Conservation (phyloP, 1,140 invertebrate genomes). For the Euglossa dilemma region DNA sequence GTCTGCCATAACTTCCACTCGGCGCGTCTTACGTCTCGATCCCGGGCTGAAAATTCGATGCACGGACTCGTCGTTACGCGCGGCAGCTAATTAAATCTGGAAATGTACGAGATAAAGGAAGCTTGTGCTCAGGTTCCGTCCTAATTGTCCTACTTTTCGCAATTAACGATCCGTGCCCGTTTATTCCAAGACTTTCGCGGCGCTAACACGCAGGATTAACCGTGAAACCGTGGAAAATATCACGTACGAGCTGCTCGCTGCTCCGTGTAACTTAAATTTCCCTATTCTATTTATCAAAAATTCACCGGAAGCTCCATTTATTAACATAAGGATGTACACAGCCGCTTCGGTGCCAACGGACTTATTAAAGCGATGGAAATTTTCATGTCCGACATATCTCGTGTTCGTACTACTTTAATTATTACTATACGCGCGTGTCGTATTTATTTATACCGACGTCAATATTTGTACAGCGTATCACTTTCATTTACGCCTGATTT, state of each 20-base stretch:
- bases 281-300: too few species aligned
- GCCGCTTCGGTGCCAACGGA: too few species aligned
- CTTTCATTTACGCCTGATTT: too few species aligned
- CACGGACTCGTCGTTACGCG: neutral
- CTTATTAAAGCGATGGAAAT: too few species aligned
- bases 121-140: neutral
- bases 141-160: slow-evolving; percentile 21
- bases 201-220: too few species aligned
- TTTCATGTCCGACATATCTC: too few species aligned
- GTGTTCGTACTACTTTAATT: too few species aligned
- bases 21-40: neutral
- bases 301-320: too few species aligned
- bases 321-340: too few species aligned
- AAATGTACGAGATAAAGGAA: slow-evolving; percentile 29
- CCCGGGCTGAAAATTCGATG: slow-evolving; percentile 12
- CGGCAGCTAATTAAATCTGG: slow-evolving; percentile 35
- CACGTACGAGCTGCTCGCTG: neutral
- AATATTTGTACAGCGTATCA: too few species aligned
- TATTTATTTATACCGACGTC: too few species aligned
- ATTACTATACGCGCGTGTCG: too few species aligned
- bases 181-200: neutral
- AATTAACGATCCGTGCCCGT: neutral
- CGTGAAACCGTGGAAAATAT: neutral
- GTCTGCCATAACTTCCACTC: neutral
- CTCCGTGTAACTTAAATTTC: neutral